These are phyloP conservation scores for Numida meleagris DNA, from an alignment of 2,113 vertebrate species.

Conservation along the genomic window DNA sequence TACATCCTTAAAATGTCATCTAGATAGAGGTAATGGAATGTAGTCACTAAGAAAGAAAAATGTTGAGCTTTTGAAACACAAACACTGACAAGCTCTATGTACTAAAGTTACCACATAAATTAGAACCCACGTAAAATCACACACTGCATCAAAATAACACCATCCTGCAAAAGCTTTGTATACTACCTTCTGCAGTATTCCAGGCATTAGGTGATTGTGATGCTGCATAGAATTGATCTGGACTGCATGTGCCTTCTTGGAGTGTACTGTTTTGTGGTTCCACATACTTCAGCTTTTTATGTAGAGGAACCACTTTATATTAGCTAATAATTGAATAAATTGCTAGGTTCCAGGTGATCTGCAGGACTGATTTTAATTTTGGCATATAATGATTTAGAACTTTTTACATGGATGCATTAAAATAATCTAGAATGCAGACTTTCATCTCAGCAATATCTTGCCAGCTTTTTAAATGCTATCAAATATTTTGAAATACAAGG, in stretches of 20 bases:
- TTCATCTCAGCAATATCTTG: background rate
- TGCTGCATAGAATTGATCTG: background rate
- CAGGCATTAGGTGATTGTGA: background rate
- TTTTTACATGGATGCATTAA: background rate
- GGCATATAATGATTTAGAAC: background rate
- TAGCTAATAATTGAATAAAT: background rate
- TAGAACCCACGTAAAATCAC: background rate
- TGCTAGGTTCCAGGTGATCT: background rate
- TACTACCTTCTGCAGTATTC: background rate
- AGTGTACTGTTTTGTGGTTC: background rate
- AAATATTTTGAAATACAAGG: background rate
- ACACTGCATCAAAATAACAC: background rate
- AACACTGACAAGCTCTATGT: background rate
- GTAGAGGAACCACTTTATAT: background rate
- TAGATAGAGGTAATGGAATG: background rate
- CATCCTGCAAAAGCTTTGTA: background rate
- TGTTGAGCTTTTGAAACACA: background rate
- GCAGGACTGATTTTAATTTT: background rate
- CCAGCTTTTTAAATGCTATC: background rate
- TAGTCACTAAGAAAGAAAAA: background rate
- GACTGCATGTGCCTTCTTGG: background rate
- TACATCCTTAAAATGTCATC: background rate
- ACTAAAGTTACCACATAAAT: background rate
- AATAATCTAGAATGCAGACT: fast-evolving
- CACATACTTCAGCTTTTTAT: background rate